Base-by-base conservation (phyloP, 2,797 vertebrate species). In the Sebastes oblongus region DNA sequence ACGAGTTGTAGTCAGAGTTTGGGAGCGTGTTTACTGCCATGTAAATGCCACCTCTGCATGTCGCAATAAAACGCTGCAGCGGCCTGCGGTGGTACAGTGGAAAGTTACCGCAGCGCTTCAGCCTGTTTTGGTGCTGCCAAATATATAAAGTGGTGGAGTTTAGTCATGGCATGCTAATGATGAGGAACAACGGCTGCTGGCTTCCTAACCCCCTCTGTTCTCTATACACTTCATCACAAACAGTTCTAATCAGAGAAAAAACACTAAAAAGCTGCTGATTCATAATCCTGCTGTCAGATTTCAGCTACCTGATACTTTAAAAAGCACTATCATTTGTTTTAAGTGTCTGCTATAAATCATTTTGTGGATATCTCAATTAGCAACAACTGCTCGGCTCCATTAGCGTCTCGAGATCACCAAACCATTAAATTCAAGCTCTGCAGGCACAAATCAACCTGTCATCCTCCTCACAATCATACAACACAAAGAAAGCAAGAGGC, bases 31-130 rank as follows among this genome's bases (percentile, higher is more conserved):
- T 89, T 88, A 89, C 80, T 64, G 81, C 88, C 12, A 75, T 72
- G 86, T 90, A 86, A 92, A 90, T 62, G 79, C 82, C 90, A 90
- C 86, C 87, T 82, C 88, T 80, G 85, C 72, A 84, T 89, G 88
- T 88, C 20, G 84, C 88, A 64, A 24, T 91, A 90, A 88, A 90
- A 89, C 8, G 36, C 69, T 71, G 84, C 76, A 70, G 88, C 84
- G 65, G 86, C 85, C 73, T 88, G 84, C 18, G 79, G 89, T 82
- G 85, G 73, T 24, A 24, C 24, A 24, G 24, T 24, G 24, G 24
- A 91, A 90, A 82, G 69, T 83, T 77, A 80, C 84, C 64, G 25
- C 76, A 70, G 75, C 78, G 68, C 78, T 55, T 75, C 12, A 32
- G 79, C 66, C 61, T 27, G 67, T 54, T 82, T 46, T 27, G 61